Evolutionary conservation across 1,140 invertebrate species (phyloP).

Genomic region (Dendrolimus punctatus): DNA sequence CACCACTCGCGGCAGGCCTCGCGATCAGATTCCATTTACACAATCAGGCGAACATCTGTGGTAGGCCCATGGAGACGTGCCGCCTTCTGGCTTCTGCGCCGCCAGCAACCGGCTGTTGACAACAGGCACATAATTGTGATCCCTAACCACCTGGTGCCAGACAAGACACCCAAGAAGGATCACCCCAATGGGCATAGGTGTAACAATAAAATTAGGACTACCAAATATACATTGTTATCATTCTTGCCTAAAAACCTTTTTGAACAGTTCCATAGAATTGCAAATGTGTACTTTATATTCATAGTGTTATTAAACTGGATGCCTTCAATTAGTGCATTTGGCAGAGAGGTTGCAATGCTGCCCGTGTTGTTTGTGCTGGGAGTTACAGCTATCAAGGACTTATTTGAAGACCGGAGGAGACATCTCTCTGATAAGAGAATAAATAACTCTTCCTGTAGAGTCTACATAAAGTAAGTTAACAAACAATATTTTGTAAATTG

Average conservation of each 20-base stretch:
- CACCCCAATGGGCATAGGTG: constrained; percentile 88
- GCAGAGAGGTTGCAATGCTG: constrained; percentile 96
- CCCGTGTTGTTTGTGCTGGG: constrained; percentile 95
- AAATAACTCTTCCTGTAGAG: constrained; percentile 92
- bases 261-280: constrained; percentile 98
- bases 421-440: constrained; percentile 93
- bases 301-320: constrained; percentile 97
- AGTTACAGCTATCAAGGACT: constrained; percentile 97
- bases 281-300: constrained; percentile 98
- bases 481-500: too few relatives aligned
- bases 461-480: constrained; percentile 88
- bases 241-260: constrained; percentile 97
- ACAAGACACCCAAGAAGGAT: constrained; percentile 81
- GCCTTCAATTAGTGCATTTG: constrained; percentile 94
- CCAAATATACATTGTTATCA: constrained; percentile 95
- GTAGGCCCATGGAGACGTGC: constrained; percentile 80
- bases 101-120: constrained; percentile 77
- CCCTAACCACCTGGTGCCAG: constrained; percentile 87
- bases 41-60: constrained; percentile 80
- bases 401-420: constrained; percentile 94
- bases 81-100: constrained; percentile 74
- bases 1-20: constrained; percentile 79
- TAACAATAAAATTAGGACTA: constrained; percentile 92
- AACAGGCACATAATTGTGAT: constrained; percentile 80
- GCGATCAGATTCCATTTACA: constrained; percentile 90